Conservation (phyloP, 2,888 invertebrate species). For the Hydrotaea diabolus region DNA sequence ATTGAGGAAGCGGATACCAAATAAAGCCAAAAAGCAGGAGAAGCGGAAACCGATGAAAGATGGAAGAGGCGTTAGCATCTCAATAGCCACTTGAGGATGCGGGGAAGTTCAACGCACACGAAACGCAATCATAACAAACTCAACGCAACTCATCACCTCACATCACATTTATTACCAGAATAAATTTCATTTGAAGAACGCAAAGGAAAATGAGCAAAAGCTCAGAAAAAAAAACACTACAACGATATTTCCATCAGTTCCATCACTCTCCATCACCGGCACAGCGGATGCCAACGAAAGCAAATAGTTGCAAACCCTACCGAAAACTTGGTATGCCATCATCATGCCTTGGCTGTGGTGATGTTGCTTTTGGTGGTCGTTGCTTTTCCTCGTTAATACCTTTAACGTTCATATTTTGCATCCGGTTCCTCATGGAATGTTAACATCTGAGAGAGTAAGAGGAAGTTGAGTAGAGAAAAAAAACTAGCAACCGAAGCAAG, state of each 20-base stretch:
- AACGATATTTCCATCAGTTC: constrained; percentile 24
- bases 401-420: constrained; percentile 55
- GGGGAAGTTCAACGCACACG: constrained; percentile 8
- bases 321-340: not conserved
- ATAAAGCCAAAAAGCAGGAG: not conserved
- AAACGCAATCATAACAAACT: constrained; percentile 28
- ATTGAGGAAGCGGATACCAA: not conserved
- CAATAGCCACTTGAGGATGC: constrained; percentile 10
- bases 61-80: not conserved
- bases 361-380: constrained; percentile 9
- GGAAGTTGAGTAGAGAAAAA: not conserved
- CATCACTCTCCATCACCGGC: too few species aligned
- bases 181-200: constrained; percentile 30
- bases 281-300: not conserved
- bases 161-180: constrained; percentile 24
- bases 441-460: not conserved
- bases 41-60: not conserved
- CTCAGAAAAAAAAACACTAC: not conserved
- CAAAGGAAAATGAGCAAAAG: not conserved
- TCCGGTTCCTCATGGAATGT: constrained; percentile 52
- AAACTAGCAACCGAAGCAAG: not conserved
- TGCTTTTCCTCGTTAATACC: constrained; percentile 43
- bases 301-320: not conserved
- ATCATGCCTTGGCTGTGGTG: constrained; percentile 1
- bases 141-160: constrained; percentile 5